phyloP scores from a whole-genome alignment of 2,888 invertebrate genomes.

The Apocheima hispidaria region DNA sequence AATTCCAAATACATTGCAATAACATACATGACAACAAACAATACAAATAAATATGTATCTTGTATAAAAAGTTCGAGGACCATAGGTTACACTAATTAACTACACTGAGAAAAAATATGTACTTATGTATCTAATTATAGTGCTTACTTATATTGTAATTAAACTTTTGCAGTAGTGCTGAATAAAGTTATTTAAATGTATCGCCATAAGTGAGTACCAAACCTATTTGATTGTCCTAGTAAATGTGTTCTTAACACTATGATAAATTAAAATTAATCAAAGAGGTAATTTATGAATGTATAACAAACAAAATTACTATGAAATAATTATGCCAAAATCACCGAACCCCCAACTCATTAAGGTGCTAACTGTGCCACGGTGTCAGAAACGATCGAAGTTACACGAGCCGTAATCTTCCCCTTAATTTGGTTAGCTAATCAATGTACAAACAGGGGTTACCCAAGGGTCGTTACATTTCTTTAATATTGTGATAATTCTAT shows the following conservation, averaged over 20 bases:
- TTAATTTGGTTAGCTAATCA: constrained; percentile 57
- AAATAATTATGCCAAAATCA: not conserved
- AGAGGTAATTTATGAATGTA: not conserved
- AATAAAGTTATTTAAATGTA: too few species aligned
- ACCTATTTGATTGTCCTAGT: too few species aligned
- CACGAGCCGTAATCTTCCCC: constrained; percentile 47
- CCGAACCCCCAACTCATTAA: constrained; percentile 31
- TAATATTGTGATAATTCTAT: not conserved
- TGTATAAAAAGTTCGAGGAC: too few species aligned
- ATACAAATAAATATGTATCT: too few species aligned
- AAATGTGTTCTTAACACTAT: not conserved
- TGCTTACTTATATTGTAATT: too few species aligned
- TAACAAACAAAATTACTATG: not conserved
- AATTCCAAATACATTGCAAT: too few species aligned
- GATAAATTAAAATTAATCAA: not conserved
- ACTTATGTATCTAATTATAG: too few species aligned
- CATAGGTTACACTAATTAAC: too few species aligned
- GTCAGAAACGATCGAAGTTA: constrained; percentile 46
- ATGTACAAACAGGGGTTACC: constrained; percentile 39
- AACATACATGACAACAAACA: too few species aligned
- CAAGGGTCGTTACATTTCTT: not conserved
- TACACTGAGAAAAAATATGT: too few species aligned
- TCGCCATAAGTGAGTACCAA: too few species aligned
- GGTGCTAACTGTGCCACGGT: constrained; percentile 43
- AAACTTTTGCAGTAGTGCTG: too few species aligned